A percentile compares a stretch with the other conserved stretches of the same genome.
Conservation (phyloP, 2,888 invertebrate genomes). For the Gisinianus flammeolus region DNA sequence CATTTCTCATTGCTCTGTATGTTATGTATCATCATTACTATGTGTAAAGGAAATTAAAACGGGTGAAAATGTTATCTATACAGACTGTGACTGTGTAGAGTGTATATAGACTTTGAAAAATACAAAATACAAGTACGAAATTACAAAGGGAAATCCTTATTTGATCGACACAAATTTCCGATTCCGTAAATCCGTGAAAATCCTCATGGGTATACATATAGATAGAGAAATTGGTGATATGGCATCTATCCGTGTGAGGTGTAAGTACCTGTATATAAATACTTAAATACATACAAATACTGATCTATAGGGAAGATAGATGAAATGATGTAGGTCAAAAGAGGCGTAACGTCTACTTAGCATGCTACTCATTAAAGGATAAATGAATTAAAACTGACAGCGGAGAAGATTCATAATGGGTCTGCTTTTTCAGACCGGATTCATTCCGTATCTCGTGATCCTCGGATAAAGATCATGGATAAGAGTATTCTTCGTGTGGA, state of each 20-base stretch:
- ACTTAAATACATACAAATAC: not conserved
- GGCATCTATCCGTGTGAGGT: not conserved
- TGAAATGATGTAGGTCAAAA: constrained; percentile 32
- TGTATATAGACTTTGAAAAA: too few relatives aligned
- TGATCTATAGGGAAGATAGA: not conserved
- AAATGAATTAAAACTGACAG: constrained; percentile 43
- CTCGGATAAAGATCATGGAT: constrained; percentile 35
- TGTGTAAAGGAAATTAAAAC: too few relatives aligned
- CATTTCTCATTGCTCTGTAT: too few relatives aligned
- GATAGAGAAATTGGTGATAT: too few relatives aligned
- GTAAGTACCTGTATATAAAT: not conserved
- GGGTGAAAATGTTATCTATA: too few relatives aligned
- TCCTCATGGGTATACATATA: too few relatives aligned
- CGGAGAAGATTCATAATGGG: constrained; percentile 43
- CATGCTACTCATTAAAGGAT: constrained; percentile 37
- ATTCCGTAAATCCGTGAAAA: too few relatives aligned
- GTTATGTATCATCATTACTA: too few relatives aligned
- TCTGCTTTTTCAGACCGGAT: constrained; percentile 23
- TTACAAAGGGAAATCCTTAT: too few relatives aligned
- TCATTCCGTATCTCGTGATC: constrained; percentile 33
- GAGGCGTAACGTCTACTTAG: constrained; percentile 25
- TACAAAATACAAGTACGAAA: too few relatives aligned
- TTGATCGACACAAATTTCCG: too few relatives aligned
- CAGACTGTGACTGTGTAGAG: too few relatives aligned
- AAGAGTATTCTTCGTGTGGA: constrained; percentile 38